Base-by-base conservation (phyloP, 2,888 invertebrate genomes). In the Deilephila porcellus region DNA sequence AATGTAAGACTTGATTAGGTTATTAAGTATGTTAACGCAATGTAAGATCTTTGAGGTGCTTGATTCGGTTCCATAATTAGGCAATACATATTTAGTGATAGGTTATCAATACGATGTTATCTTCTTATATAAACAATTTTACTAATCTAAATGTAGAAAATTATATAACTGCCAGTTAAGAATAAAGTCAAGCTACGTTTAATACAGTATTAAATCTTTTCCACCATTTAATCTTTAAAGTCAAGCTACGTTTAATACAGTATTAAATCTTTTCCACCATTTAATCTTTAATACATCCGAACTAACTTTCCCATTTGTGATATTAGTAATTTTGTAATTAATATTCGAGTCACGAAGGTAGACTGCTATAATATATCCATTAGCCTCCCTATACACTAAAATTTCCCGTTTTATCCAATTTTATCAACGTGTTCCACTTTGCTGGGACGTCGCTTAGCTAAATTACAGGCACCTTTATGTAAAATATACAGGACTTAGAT, bases 401-500 rank as follows among this genome's bases (percentile, higher is more conserved):
- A 56, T 56, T n/a, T n/a, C 56, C 19, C 19, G 56, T 56, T 56
- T 56, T 56, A 56, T 56, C 56, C 56, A 56, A 56, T 56, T 56
- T 56, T 56, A 56, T 56, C 56, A 56, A 56, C 56, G 56, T 56
- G 56, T 56, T 56, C 56, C 56, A 56, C 19, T 56, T 56, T 56
- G 19, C 56, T 56, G 17, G 56, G n/a, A 7, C 56, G 19, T 56
- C 56, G n/a, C 56, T 56, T n/a, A 56, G 56, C 19, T 56, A 56
- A 56, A 56, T 56, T 56, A 56, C 56, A 56, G 17, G n/a, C n/a
- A 56, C n/a, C 17, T 56, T 56, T 56, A n/a, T 56, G 56, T 56
- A n/a, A 7, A 56, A 56, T 7, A 56, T 19, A 56, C n/a, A n/a
- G 7, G 56, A 56, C 56, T 56, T 56, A 56, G 56, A 56, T 56